Evolutionary conservation across 2,113 vertebrate species (phyloP).

Genomic region (Megaptera novaeangliae): DNA sequence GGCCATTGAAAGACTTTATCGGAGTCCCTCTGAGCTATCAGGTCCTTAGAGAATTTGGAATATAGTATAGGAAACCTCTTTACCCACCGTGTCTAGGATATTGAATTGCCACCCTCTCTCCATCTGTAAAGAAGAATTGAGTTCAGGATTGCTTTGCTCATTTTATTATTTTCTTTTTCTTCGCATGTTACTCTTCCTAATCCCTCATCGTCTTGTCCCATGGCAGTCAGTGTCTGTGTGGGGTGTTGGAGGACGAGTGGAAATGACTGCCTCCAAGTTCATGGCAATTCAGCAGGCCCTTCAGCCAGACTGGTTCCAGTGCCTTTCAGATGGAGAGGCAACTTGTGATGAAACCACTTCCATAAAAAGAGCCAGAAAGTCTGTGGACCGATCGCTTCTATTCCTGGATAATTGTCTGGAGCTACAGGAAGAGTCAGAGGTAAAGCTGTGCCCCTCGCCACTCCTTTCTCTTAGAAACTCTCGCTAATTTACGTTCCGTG

Average conservation of each 20-base stretch:
- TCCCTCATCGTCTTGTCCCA: not conserved
- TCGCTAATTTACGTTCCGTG: not conserved
- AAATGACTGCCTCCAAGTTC: slow-evolving; percentile 90
- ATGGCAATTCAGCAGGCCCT: slow-evolving; percentile 90
- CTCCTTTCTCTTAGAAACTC: not conserved
- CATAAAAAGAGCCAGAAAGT: slow-evolving; percentile 89
- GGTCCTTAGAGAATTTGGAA: not conserved
- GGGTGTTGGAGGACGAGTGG: slow-evolving; percentile 93
- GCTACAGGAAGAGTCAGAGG: slow-evolving; percentile 87
- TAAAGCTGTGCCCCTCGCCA: slow-evolving; percentile 55
- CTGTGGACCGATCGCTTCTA: slow-evolving; percentile 92
- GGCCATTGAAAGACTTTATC: not conserved
- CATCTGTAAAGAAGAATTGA: not conserved
- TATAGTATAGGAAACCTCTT: not conserved
- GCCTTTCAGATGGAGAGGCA: slow-evolving; percentile 93
- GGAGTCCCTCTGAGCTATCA: not conserved
- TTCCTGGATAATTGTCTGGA: slow-evolving; percentile 92
- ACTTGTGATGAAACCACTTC: slow-evolving; percentile 83
- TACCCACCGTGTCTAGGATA: not conserved
- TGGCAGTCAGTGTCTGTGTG: slow-evolving; percentile 92
- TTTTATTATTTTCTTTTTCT: not conserved
- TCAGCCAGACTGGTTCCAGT: slow-evolving; percentile 95
- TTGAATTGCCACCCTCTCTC: not conserved
- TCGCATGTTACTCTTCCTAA: not conserved
- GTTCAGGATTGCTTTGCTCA: not conserved